These are phyloP conservation scores for Brevimyrus niger DNA, from an alignment of 2,113 vertebrate species.

Conservation along the genomic window DNA sequence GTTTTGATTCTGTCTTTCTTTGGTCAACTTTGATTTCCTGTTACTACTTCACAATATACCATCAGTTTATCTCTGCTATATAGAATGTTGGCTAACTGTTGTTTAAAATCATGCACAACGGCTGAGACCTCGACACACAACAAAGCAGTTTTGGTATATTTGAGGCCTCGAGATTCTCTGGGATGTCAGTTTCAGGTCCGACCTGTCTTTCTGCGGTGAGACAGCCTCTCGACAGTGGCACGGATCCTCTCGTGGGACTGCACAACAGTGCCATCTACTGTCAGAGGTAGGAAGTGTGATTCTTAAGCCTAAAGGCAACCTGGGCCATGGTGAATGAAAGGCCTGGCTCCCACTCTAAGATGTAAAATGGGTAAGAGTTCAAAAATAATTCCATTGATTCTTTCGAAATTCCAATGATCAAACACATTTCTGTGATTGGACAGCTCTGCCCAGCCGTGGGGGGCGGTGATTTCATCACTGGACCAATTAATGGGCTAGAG, in stretches of 20 bases:
- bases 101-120: neutral
- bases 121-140: neutral
- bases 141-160: neutral
- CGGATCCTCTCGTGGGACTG: slow-evolving; percentile 17
- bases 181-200: neutral
- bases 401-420: neutral
- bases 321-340: neutral
- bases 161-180: neutral
- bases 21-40: neutral
- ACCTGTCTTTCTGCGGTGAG: neutral
- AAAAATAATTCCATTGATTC: neutral
- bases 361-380: neutral
- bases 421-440: neutral
- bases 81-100: neutral
- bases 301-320: neutral
- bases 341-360: neutral
- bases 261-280: slow-evolving; percentile 40
- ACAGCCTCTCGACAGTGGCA: neutral
- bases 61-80: neutral
- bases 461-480: neutral
- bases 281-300: slow-evolving; percentile 29
- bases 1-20: neutral
- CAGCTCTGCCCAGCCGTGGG: neutral
- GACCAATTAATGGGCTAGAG: neutral
- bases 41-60: neutral